These are phyloP conservation scores for Delphinapterus leucas DNA, from an alignment of 2,113 vertebrate genomes.

Conservation along the genomic window DNA sequence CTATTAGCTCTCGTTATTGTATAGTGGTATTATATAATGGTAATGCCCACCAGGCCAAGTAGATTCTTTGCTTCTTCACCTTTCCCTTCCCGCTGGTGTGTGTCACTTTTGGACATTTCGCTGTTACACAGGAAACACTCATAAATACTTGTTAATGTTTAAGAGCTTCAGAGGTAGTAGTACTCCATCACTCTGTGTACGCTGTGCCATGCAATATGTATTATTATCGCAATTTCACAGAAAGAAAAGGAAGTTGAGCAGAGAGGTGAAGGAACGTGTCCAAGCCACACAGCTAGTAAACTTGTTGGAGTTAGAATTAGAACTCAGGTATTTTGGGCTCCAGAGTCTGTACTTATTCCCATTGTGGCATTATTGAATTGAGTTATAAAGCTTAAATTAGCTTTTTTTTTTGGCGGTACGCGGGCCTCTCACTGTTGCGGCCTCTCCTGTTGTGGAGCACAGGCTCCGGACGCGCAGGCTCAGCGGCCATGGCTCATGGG, in stretches of 20 bases:
- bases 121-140: not conserved
- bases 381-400: not conserved
- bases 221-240: constrained; percentile 12
- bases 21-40: not conserved
- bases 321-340: not conserved
- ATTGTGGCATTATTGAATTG: not conserved
- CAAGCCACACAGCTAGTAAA: not conserved
- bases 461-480: too few relatives aligned
- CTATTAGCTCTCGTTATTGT: not conserved
- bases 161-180: not conserved
- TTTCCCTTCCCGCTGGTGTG: not conserved
- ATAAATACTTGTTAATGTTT: not conserved
- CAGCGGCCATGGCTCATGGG: too few relatives aligned
- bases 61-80: not conserved
- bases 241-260: constrained; percentile 6
- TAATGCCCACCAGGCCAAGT: not conserved
- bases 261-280: not conserved
- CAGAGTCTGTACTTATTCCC: not conserved
- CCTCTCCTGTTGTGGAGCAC: too few relatives aligned
- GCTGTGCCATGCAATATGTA: not conserved
- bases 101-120: not conserved
- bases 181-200: not conserved
- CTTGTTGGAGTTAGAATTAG: not conserved
- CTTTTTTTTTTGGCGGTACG: not conserved
- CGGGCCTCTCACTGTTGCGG: too few relatives aligned